A percentile compares a stretch with the other conserved stretches of the same genome.
Conservation (phyloP, 2,888 invertebrate species). For the Scaptodrosophila latifasciaeformis region DNA sequence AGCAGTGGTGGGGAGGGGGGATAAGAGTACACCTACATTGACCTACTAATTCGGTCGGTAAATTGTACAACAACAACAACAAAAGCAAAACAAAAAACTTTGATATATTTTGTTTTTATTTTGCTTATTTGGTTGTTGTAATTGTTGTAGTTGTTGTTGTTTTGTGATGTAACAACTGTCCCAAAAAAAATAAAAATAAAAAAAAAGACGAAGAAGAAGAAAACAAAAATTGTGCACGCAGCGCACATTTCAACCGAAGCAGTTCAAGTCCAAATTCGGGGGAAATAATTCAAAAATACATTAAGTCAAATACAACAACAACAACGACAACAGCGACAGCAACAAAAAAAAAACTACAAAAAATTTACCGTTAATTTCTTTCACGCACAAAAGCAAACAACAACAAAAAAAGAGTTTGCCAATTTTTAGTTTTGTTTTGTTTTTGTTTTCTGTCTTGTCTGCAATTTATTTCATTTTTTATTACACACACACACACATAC, state of each 20-base stretch:
- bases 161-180: constrained; percentile 67
- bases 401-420: constrained; percentile 38
- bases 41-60: constrained; percentile 66
- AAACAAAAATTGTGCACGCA: constrained; percentile 22
- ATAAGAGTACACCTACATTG: constrained; percentile 51
- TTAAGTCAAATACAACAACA: constrained; percentile 23
- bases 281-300: constrained; percentile 38
- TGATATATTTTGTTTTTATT: constrained; percentile 1
- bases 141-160: constrained; percentile 19
- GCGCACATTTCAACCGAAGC: constrained; percentile 67
- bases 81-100: too few relatives aligned
- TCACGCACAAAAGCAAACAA: constrained; percentile 25
- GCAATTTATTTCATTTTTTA: constrained; percentile 11
- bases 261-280: constrained; percentile 66
- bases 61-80: too few relatives aligned
- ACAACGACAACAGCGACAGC: constrained; percentile 19
- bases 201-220: too few relatives aligned
- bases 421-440: constrained; percentile 33
- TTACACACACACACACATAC: constrained; percentile 5
- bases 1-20: constrained; percentile 17
- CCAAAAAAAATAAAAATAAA: too few relatives aligned
- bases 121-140: constrained; percentile 25
- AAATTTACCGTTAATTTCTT: constrained; percentile 64
- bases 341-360: constrained; percentile 7
- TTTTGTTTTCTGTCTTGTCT: constrained; percentile 5